Percentiles rank a stretch among this genome's conserved stretches.
These are phyloP conservation scores for Tamandua tetradactyla DNA, from an alignment of 2,797 vertebrate genomes.

Conservation along the genomic window DNA sequence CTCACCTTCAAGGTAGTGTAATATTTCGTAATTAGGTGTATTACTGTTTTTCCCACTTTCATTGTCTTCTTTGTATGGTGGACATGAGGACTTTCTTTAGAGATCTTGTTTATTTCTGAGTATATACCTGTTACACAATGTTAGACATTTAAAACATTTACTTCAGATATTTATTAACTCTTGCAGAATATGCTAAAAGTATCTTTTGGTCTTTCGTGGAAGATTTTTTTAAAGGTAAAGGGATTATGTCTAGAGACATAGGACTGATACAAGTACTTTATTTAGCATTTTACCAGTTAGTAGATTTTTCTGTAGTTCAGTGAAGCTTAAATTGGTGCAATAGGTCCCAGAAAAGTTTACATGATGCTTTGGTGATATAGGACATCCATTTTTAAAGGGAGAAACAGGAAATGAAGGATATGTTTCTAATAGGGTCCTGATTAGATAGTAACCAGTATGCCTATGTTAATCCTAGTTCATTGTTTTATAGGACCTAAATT, in stretches of 20 bases:
- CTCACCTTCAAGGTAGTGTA: background rate
- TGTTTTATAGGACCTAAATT: background rate
- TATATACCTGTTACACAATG: background rate
- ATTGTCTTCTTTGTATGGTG: slow-evolving; percentile 12
- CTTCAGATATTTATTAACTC: slow-evolving; percentile 4
- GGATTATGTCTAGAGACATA: background rate
- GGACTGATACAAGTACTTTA: background rate
- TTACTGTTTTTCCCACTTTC: background rate
- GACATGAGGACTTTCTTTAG: background rate
- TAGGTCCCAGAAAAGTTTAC: background rate
- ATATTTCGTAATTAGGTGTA: background rate
- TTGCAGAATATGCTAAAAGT: background rate
- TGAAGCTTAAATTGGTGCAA: slow-evolving; percentile 19
- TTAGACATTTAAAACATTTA: slow-evolving; percentile 20
- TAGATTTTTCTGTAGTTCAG: slow-evolving; percentile 44
- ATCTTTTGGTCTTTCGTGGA: background rate
- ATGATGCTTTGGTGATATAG: background rate
- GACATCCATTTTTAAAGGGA: slow-evolving; percentile 20
- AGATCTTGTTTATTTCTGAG: slow-evolving; percentile 12
- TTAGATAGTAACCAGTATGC: background rate
- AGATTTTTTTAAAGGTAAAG: background rate
- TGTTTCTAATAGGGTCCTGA: background rate
- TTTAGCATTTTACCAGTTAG: background rate
- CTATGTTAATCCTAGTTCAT: slow-evolving; percentile 8
- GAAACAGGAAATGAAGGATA: slow-evolving; percentile 32